A percentile compares a stretch with the other conserved stretches of the same genome.
Conservation (phyloP, 2,113 vertebrate genomes). For the Glaucidium brasilianum region DNA sequence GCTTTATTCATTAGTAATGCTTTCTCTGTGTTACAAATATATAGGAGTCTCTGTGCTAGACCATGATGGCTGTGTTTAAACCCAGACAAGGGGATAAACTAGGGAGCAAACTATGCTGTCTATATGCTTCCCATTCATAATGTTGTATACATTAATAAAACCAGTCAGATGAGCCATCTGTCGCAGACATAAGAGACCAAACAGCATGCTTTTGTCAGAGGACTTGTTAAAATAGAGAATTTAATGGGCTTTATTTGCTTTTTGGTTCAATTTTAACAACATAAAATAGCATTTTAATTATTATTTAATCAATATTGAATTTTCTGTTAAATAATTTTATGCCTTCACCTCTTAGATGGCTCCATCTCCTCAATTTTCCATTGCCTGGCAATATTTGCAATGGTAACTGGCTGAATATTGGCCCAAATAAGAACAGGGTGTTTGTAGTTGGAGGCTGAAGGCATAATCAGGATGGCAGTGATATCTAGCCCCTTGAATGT, state of each 20-base stretch:
- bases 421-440: neutral
- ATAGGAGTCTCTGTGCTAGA: neutral
- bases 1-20: neutral
- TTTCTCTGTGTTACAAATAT: neutral
- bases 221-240: neutral
- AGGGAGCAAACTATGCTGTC: neutral
- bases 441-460: neutral
- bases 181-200: neutral
- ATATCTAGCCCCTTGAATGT: neutral
- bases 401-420: neutral
- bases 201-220: neutral
- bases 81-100: neutral
- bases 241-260: neutral
- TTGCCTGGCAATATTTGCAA: neutral
- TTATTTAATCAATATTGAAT: neutral
- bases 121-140: neutral
- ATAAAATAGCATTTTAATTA: neutral
- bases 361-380: neutral
- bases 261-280: neutral
- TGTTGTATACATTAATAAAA: neutral
- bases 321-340: neutral
- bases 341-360: neutral
- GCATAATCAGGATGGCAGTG: neutral
- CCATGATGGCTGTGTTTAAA: neutral
- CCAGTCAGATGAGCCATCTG: neutral